These are phyloP conservation scores for Helogale parvula DNA, from an alignment of 2,113 vertebrate genomes.

Conservation along the genomic window DNA sequence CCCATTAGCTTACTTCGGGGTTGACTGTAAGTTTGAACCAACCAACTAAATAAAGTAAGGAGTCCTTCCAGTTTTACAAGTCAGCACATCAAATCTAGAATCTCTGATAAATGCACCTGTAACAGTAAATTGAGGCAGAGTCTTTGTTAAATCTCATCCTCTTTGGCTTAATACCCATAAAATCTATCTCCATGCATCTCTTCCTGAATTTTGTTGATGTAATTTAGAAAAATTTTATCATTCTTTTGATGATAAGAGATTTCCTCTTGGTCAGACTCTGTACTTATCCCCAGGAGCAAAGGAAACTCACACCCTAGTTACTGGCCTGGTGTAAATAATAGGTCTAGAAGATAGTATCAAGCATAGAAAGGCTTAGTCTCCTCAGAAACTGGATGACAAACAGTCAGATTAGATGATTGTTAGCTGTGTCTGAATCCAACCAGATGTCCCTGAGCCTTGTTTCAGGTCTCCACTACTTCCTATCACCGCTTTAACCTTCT, in stretches of 20 bases:
- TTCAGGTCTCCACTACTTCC: not conserved
- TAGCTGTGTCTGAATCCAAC: not conserved
- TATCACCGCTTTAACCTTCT: not conserved
- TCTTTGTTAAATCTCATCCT: not conserved
- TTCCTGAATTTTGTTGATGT: not conserved
- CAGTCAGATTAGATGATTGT: not conserved
- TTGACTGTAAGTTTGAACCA: not conserved
- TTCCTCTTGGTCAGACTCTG: not conserved
- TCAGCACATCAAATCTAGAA: not conserved
- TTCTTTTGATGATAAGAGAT: not conserved
- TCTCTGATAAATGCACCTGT: not conserved
- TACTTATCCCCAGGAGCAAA: not conserved
- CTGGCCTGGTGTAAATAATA: not conserved
- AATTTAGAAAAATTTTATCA: not conserved
- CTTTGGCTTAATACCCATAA: not conserved
- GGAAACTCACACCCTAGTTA: not conserved
- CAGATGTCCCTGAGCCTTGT: not conserved
- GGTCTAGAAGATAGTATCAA: not conserved
- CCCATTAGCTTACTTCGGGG: not conserved
- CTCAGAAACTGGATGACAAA: not conserved
- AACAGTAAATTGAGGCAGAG: not conserved
- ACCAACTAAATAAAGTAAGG: not conserved
- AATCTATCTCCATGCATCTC: not conserved
- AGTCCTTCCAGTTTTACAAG: not conserved
- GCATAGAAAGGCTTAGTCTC: not conserved